phyloP scores from a whole-genome alignment of 2,888 invertebrate genomes.

The Drosophila lacicola region DNA sequence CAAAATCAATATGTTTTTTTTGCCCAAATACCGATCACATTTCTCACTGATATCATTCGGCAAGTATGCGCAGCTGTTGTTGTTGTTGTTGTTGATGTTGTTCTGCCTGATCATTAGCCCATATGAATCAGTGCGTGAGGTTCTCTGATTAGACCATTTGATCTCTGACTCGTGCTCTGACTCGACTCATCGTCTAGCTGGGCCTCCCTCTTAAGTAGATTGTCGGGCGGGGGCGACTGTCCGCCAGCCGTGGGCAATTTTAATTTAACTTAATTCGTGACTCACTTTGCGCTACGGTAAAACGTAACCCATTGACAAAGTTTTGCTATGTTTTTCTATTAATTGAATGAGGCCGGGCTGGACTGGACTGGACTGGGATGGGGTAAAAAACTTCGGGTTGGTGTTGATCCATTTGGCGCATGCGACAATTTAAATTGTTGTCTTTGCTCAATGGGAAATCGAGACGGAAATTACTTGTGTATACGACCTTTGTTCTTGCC shows the following conservation, averaged over 20 bases:
- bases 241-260: conserved; percentile 32
- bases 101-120: conserved; percentile 15
- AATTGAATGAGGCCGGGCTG: conserved; percentile 62
- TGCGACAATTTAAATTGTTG: conserved; percentile 44
- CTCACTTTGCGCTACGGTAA: conserved; percentile 56
- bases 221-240: conserved; percentile 37
- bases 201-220: conserved; percentile 9
- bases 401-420: conserved; percentile 58
- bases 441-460: conserved; percentile 55
- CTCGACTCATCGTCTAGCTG: conserved; percentile 34
- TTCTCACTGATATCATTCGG: conserved; percentile 62
- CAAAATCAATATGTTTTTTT: neutral
- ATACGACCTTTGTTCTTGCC: conserved; percentile 54
- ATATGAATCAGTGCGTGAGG: conserved; percentile 75
- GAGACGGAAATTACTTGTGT: conserved; percentile 62
- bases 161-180: conserved; percentile 59
- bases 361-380: neutral
- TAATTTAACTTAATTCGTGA: conserved; percentile 77
- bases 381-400: conserved; percentile 19
- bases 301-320: conserved; percentile 37
- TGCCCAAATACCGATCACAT: conserved; percentile 1
- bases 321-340: conserved; percentile 35
- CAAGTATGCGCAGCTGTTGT: conserved; percentile 54
- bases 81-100: neutral
- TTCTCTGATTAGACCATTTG: conserved; percentile 69